Base-by-base conservation (phyloP, 2,888 invertebrate species). In the Hoplodrina ambigua region DNA sequence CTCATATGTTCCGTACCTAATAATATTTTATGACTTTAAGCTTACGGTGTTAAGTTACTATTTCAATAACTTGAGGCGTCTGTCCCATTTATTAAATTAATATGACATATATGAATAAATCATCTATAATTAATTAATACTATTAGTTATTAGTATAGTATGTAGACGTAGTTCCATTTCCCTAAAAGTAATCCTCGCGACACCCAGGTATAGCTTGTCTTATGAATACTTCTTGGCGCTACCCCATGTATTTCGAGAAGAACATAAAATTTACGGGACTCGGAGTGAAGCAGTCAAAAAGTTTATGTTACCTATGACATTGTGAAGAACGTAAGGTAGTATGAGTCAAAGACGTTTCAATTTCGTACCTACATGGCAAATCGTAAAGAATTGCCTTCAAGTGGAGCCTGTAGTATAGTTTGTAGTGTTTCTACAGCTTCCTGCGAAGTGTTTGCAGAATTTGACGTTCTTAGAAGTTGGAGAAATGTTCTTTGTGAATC, bases 291-390 rank as follows among this genome's bases (percentile, higher is more conserved):
- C 56, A 77, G 77, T 77, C 64, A 81, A 77, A 78, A 61, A 54
- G 61, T 77, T 77, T 77, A 77, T 77, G 50, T 30, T 57, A 61
- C 78, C 57, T 77, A 64, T 70, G 82, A 77, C 78, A 77, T 77
- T 77, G 77, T 62, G 77, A 37, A 10, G 76, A 41, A 46, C 76
- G 53, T 57, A 19, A 61, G 56, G 58, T 59, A 50, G 37, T 49
- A 44, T 11, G 19, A 30, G 11, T 44, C 30, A 15, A 25, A 50
- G 20, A 41, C 25, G 25, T 57, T 72, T 56, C 54, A 44, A 59
- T 63, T 78, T 55, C 33, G 41, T 17, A 25, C 25, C 25, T 25
- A 25, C 41, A 55, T 53, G 20, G 15, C 46, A 17, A 41, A 25
- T 78, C 71, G 30, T 49, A 54, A 57, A 69, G 70, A 77, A 72